phyloP scores from a whole-genome alignment of 2,888 invertebrate genomes.

The Drosophila barbarae region DNA sequence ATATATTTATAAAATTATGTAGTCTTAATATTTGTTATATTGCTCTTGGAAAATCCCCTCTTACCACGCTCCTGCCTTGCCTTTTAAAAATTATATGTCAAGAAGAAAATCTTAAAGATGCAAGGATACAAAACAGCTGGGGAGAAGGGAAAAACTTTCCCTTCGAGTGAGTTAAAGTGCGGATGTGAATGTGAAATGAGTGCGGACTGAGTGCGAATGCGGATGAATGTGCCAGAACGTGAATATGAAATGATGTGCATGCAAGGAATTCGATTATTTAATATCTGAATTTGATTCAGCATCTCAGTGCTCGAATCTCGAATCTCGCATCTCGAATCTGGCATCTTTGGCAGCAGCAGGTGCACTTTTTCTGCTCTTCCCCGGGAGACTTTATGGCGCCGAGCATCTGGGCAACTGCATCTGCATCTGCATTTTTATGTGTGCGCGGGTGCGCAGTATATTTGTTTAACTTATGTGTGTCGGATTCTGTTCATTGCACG shows the following conservation, averaged over 20 bases:
- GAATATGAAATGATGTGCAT: constrained; percentile 34
- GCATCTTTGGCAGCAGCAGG: constrained; percentile 19
- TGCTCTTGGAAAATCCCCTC: background rate
- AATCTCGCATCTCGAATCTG: constrained; percentile 5
- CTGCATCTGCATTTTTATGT: constrained; percentile 25
- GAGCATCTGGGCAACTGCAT: constrained; percentile 10
- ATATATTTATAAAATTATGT: too few species aligned
- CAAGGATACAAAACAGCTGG: constrained; percentile 22
- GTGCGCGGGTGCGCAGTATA: constrained; percentile 15
- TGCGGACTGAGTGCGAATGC: constrained; percentile 2
- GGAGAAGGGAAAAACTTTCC: background rate
- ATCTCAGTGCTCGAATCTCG: constrained; percentile 1
- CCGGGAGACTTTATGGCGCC: constrained; percentile 11
- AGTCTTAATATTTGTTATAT: background rate
- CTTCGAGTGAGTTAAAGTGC: background rate
- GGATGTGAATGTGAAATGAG: constrained; percentile 37
- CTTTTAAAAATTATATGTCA: constrained; percentile 70
- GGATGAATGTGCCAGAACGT: constrained; percentile 26
- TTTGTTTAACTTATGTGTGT: constrained; percentile 35
- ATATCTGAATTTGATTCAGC: constrained; percentile 31
- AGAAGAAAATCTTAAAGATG: constrained; percentile 52
- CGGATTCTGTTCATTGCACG: constrained; percentile 26
- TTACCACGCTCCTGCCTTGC: constrained; percentile 1
- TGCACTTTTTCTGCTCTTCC: constrained; percentile 1
- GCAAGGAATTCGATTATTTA: constrained; percentile 36